Evolutionary conservation across 2,888 invertebrate genomes (phyloP), one percentile per base, ranked within the genome.

Genomic region (Leptinotarsa peninsularis): DNA sequence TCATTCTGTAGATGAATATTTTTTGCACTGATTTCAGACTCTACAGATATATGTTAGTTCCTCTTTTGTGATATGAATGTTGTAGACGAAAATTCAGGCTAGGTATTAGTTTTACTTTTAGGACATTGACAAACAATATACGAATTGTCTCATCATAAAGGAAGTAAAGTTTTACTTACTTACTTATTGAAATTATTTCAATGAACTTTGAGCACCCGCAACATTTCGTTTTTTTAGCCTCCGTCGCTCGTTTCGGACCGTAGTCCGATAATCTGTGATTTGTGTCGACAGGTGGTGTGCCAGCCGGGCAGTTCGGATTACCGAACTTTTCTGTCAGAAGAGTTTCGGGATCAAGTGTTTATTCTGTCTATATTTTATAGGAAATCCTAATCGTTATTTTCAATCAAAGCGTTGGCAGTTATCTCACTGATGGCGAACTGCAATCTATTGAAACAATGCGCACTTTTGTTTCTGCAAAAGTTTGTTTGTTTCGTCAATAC

Each of bases 221-320:
- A 52, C n/a, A n/a, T 52, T 52, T 15, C 52, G 17, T n/a, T 52
- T 52, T 52, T 52, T 52, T 17, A 52, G n/a, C 52, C 15, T 15
- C 52, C 52, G 52, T 15, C 52, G 14, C 4, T 52, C 52, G 5
- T n/a, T n/a, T n/a, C 52, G n/a, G 52, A 52, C 52, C 15, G n/a
- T n/a, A n/a, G 52, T 17, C 17, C n/a, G 15, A 15, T 52, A 52
- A 52, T 52, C 52, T 63, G 27, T 63, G 63, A 63, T 63, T 33
- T 63, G 63, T 43, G 63, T 15, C 43, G 63, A 63, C 63, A 63
- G 63, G 63, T 43, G 52, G 52, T 52, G 52, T 15, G 7, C 52
- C 43, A 13, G 43, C 4, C 52, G 7, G 52, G 15, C 52, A 14
- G 52, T n/a, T 7, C 13, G n/a, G 52, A 52, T 52, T 52, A 52